These are phyloP conservation scores for Climacteris rufus DNA, from an alignment of 2,113 vertebrate genomes.

Conservation along the genomic window DNA sequence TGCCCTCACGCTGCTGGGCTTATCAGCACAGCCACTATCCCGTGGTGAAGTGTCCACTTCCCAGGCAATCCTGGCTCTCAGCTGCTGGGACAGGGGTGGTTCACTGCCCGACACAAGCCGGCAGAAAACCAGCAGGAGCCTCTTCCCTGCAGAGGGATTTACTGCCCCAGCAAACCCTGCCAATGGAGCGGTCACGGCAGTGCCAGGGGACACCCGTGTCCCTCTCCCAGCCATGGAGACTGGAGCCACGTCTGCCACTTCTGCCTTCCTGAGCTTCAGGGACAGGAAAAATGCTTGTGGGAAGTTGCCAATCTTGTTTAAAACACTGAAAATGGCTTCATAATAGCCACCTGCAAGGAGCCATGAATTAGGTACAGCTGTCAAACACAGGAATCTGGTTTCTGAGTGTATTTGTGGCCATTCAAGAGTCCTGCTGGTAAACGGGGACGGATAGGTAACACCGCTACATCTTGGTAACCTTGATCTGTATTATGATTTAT, in stretches of 20 bases:
- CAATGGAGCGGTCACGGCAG: background rate
- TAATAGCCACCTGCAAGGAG: background rate
- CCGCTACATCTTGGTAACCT: background rate
- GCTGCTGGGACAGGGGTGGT: background rate
- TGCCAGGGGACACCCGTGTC: background rate
- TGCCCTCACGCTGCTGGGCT: background rate
- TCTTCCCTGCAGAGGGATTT: accelerated
- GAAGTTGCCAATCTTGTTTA: background rate
- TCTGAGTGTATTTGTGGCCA: background rate
- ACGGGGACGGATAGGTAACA: background rate
- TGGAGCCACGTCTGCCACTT: background rate
- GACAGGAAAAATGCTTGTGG: background rate
- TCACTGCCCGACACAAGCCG: accelerated
- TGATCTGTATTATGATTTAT: background rate
- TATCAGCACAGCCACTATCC: background rate
- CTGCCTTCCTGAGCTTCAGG: background rate
- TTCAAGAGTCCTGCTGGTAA: background rate
- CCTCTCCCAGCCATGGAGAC: background rate
- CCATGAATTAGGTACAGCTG: background rate
- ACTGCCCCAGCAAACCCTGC: background rate
- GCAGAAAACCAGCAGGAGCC: background rate
- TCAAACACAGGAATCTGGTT: background rate
- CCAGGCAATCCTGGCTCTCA: background rate
- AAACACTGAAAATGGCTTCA: background rate
- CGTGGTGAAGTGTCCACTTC: background rate